Evolutionary conservation across 2,113 vertebrate genomes (phyloP), one percentile per base, ranked within the genome.

Genomic region (Lucifuga dentata): DNA sequence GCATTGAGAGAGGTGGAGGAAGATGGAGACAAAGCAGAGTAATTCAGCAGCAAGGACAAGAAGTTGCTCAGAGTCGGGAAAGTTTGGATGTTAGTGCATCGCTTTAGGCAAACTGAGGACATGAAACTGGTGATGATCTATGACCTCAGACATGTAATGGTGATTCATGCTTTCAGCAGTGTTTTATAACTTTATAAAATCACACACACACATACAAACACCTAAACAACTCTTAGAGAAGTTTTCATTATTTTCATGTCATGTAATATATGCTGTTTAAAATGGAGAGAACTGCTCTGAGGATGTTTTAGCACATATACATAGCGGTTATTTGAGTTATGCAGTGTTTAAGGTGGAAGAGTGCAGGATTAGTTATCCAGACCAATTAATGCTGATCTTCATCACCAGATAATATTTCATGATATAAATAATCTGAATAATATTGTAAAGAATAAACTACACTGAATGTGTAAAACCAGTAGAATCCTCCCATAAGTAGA

Each of bases 111-210:
- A 76, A 76, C 38, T 5, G 41, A 70, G 43, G 36, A 58, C 66
- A 69, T 81, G 61, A 75, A 80, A 66, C 16, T 2, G 56, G 56
- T 75, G 63, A 78, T 71, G n/a, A 68, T 80, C 32, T 45, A 53
- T 33, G 46, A 70, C 56, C 64, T 67, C 62, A 50, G 33, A 46
- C 38, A 51, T 33, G 40, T 55, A 60, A 72, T 75, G 56, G 29
- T 68, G 55, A 43, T 64, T 81, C 21, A 68, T 17, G 26, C 78
- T 70, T 73, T 53, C 53, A 45, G 43, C 19, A 24, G 61, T 36
- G 50, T 29, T 57, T 53, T 20, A 44, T 0, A 19, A 39, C 41
- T 41, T 38, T 48, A 53, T 10, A 7, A 5, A 38, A 26, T 20
- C 35, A 15, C 15, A 68, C 50, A 70, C 15, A 36, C 21, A 43